Evolutionary conservation across 2,113 vertebrate genomes (phyloP).

Genomic region (Myanophis thanlyinensis): DNA sequence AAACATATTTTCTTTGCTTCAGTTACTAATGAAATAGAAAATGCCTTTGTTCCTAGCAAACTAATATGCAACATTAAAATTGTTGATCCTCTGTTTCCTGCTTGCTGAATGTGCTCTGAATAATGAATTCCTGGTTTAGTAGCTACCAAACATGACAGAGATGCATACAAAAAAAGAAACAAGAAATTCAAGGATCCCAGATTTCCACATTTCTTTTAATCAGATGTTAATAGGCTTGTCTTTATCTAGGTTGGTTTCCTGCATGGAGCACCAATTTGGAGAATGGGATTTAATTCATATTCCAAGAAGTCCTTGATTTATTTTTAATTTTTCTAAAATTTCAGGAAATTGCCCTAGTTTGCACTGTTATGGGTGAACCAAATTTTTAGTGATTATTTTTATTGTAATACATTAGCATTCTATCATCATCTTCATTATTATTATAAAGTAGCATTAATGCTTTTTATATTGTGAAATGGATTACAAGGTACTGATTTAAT

Average conservation of each 20-base stretch:
- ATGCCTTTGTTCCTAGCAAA: conserved; percentile 1
- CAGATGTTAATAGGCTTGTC: not conserved
- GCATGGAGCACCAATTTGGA: not conserved
- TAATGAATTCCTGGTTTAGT: not conserved
- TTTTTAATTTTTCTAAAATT: not conserved
- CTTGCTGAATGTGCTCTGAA: not conserved
- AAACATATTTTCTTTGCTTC: not conserved
- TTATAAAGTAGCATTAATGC: not conserved
- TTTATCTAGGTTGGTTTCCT: not conserved
- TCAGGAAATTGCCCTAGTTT: not conserved
- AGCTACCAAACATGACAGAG: not conserved
- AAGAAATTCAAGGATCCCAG: not conserved
- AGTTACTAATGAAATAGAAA: conserved; percentile 41
- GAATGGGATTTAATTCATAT: not conserved
- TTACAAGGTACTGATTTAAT: not conserved
- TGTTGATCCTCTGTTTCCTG: conserved; percentile 1
- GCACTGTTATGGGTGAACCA: not conserved
- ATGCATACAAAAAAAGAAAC: not conserved
- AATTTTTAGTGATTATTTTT: not conserved
- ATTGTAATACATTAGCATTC: not conserved
- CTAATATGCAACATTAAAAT: not conserved
- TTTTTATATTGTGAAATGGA: not conserved
- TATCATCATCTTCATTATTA: not conserved
- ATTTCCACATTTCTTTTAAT: not conserved
- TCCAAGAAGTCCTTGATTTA: not conserved